Evolutionary conservation across 2,888 invertebrate species (phyloP).

Genomic region (Cremastobaeus sp.): DNA sequence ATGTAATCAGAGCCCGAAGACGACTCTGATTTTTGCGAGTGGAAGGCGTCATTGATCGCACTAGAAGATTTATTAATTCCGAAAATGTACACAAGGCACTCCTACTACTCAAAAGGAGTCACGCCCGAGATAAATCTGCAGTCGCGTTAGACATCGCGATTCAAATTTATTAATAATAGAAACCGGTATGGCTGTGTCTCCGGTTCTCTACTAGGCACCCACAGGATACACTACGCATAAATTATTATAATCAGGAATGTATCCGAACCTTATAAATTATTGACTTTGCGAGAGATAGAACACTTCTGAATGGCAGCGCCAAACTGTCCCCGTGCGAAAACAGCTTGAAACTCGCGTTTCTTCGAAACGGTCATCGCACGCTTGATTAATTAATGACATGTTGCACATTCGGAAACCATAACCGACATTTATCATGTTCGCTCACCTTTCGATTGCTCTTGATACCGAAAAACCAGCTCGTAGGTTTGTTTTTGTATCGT

Average conservation of each 20-base stretch:
- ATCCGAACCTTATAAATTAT: conserved; percentile 73
- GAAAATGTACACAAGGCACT: conserved; percentile 65
- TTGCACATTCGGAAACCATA: conserved; percentile 43
- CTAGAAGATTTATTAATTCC: conserved; percentile 67
- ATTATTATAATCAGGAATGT: conserved; percentile 73
- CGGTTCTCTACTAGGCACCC: conserved; percentile 56
- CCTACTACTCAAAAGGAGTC: conserved; percentile 64
- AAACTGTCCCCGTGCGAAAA: conserved; percentile 40
- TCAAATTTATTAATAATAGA: conserved; percentile 75
- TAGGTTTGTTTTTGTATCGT: conserved; percentile 33
- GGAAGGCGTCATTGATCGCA: conserved; percentile 55
- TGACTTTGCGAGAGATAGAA: conserved; percentile 58
- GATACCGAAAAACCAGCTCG: conserved; percentile 27
- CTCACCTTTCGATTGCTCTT: conserved; percentile 21
- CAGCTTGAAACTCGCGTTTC: conserved; percentile 34
- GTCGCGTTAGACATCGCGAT: conserved; percentile 68
- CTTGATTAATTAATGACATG: conserved; percentile 50
- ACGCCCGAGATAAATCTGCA: conserved; percentile 69
- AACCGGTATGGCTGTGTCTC: conserved; percentile 69
- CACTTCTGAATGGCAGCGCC: conserved; percentile 61
- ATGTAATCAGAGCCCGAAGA: conserved; percentile 36
- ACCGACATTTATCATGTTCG: conserved; percentile 41
- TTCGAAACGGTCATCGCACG: conserved; percentile 35
- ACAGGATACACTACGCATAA: conserved; percentile 67
- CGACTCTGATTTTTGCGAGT: conserved; percentile 42